Base-by-base conservation (phyloP, 2,113 vertebrate species). In the Astur gentilis region DNA sequence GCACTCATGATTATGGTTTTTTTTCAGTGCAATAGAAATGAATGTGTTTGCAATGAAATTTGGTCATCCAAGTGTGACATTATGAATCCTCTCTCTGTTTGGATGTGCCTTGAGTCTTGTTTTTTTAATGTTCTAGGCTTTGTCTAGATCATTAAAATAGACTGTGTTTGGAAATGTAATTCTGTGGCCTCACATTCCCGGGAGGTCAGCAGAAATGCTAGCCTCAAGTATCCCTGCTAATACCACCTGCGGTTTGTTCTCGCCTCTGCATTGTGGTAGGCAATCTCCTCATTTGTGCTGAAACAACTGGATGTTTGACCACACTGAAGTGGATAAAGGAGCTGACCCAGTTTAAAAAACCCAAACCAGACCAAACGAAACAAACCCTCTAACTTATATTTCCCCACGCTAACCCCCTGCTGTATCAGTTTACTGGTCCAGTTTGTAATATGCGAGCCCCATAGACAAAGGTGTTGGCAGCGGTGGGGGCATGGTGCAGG, bases 191-290 rank as follows among this genome's bases (percentile, higher is more conserved):
- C 49, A 4, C 62, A 62, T 95, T 95, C 95, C 78, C 60, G 40
- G 64, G 66, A 87, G 66, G 87, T 96, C 95, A 92, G 84, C 90
- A 91, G 93, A 94, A 97, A 94, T 4, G 6, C 70, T 86, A 72
- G 75, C 71, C 90, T 73, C 54, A 80, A 36, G 49, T 88, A 61
- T 88, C 66, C 45, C 60, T 55, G 82, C 87, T 93, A 83, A 66
- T 58, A 62, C 84, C 85, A 85, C 92, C 93, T 92, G 93, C 0
- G 26, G 90, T 92, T 93, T 94, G 82, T 85, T 95, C 90, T 93
- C 6, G 1, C 90, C 84, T 93, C 92, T 77, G 75, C 82, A 11
- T 83, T 93, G 87, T 94, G 82, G 82, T n/a, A 40, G 87, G 79
- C 11, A 17, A 42, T 83, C 87, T 87, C 77, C 64, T 67, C 3